Conservation (phyloP, 2,888 invertebrate species). For the Drosophila suboccidentalis region DNA sequence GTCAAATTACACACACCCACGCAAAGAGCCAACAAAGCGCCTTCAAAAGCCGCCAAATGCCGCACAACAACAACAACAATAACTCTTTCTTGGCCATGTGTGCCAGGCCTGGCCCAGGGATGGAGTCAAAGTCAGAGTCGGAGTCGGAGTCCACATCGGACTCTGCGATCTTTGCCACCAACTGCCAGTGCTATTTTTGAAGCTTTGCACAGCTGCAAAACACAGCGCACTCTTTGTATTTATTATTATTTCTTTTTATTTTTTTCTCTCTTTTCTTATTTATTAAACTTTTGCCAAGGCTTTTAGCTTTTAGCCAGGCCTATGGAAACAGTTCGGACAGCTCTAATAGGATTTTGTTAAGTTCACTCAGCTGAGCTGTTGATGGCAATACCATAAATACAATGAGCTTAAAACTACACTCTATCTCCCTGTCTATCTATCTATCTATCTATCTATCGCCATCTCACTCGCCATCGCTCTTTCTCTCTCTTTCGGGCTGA, state of each 20-base stretch:
- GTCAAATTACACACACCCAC: slow-evolving; percentile 81
- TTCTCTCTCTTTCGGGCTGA: neutral
- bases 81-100: slow-evolving; percentile 51
- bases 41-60: slow-evolving; percentile 43
- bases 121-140: slow-evolving; percentile 3
- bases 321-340: slow-evolving; percentile 57
- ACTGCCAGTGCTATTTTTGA: slow-evolving; percentile 60
- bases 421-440: slow-evolving; percentile 13
- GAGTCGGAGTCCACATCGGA: slow-evolving; percentile 21
- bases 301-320: slow-evolving; percentile 46
- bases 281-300: slow-evolving; percentile 74
- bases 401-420: slow-evolving; percentile 41
- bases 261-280: slow-evolving; percentile 54
- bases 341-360: slow-evolving; percentile 76
- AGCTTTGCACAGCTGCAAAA: slow-evolving; percentile 70
- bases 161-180: slow-evolving; percentile 75
- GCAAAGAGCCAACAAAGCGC: slow-evolving; percentile 53
- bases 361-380: slow-evolving; percentile 53
- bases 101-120: slow-evolving; percentile 42
- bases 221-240: slow-evolving; percentile 66
- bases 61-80: slow-evolving; percentile 18
- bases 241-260: slow-evolving; percentile 55
- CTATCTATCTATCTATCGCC: neutral
- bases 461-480: neutral
- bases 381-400: slow-evolving; percentile 45